Evolutionary conservation across 2,888 invertebrate species (phyloP).

Genomic region (Hyalella azteca): DNA sequence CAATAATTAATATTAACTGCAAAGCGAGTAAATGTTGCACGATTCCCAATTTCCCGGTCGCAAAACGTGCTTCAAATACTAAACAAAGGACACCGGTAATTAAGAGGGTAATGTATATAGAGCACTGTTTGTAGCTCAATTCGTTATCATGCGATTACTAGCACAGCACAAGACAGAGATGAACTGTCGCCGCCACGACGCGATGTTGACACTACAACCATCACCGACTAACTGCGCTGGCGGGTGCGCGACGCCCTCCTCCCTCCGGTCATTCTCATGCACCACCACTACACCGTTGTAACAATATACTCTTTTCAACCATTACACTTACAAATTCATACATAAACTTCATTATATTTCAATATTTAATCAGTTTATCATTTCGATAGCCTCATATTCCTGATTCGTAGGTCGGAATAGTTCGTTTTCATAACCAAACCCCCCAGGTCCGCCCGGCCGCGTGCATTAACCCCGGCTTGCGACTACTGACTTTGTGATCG

Average conservation of each 20-base stretch:
- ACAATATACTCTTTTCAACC: neutral
- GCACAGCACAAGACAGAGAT: neutral
- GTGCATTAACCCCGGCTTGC: conserved; percentile 5
- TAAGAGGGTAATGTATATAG: neutral
- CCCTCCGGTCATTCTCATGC: neutral
- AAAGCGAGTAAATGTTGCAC: neutral
- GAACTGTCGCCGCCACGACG: neutral
- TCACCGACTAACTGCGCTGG: conserved; percentile 9
- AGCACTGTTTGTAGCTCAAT: no score
- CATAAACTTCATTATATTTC: no score
- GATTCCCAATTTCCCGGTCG: neutral
- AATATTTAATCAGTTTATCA: no score
- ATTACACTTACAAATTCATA: no score
- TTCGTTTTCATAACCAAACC: no score
- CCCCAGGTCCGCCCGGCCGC: neutral
- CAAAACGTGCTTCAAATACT: neutral
- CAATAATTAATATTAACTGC: neutral
- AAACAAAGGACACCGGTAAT: neutral
- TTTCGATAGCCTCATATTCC: no score
- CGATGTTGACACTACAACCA: neutral
- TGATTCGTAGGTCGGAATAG: no score
- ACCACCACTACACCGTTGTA: neutral
- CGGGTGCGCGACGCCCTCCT: neutral
- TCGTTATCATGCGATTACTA: neutral
- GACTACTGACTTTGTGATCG: neutral